phyloP scores from a whole-genome alignment of 2,113 vertebrate species.

The Cephalopholis sonnerati region DNA sequence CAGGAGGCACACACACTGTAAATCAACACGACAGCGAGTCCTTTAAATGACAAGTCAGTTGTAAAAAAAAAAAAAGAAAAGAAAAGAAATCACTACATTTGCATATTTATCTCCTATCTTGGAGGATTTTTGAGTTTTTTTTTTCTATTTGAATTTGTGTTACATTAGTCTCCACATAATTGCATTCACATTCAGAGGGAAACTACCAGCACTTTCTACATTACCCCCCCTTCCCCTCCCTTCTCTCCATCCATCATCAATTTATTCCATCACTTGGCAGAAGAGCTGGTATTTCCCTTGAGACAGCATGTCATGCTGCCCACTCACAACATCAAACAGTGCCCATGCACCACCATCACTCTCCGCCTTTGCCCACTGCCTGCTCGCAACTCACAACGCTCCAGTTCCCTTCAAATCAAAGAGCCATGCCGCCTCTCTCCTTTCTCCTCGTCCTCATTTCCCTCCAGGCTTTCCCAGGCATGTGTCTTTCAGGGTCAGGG shows the following conservation, averaged over 20 bases:
- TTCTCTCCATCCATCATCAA: slow-evolving; percentile 46
- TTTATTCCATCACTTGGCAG: slow-evolving; percentile 65
- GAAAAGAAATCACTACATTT: not conserved
- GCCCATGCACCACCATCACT: slow-evolving; percentile 57
- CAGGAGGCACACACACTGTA: slow-evolving; percentile 50
- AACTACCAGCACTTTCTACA: slow-evolving; percentile 22
- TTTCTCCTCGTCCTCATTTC: slow-evolving; percentile 40
- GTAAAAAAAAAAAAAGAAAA: not conserved
- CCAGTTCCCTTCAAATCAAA: slow-evolving; percentile 70
- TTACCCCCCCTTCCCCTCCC: not conserved
- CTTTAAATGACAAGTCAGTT: slow-evolving; percentile 25
- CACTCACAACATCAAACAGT: slow-evolving; percentile 76
- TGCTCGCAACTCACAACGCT: slow-evolving; percentile 56
- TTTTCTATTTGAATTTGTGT: not conserved
- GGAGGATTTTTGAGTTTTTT: not conserved
- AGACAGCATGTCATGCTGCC: slow-evolving; percentile 69
- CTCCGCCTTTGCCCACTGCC: slow-evolving; percentile 59
- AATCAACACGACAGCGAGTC: slow-evolving; percentile 39
- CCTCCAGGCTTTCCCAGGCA: slow-evolving; percentile 25
- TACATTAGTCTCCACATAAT: slow-evolving; percentile 6
- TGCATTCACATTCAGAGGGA: slow-evolving; percentile 6
- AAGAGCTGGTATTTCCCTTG: slow-evolving; percentile 67
- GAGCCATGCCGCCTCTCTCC: slow-evolving; percentile 33
- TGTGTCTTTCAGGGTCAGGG: slow-evolving; percentile 38
- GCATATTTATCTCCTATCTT: not conserved